Base-by-base conservation (phyloP, 1,140 invertebrate genomes). In the Drosophila virilis region DNA sequence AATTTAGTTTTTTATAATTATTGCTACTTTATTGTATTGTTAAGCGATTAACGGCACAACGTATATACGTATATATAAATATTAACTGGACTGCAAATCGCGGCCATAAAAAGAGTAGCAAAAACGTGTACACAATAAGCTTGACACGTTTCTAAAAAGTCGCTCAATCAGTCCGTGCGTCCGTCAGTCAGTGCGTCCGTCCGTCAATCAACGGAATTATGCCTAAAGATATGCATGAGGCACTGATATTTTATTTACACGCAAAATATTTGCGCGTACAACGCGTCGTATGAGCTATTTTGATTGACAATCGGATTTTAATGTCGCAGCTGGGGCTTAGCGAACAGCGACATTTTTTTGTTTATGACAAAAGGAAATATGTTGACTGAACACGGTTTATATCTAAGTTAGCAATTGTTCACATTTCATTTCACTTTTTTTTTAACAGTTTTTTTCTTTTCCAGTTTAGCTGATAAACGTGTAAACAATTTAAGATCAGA, bases 11-110 rank as follows among this genome's bases (percentile, higher is more conserved):
- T 89, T 90, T 90, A 90, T 90, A 90, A 90, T 90, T 90, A 90
- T 90, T 90, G 86, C 86, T 86, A 90, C 86, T 90, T 90, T 90
- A 90, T 90, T 90, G 86, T 90, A 90, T 90, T 90, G 81, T 91
- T 90, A 90, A 90, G 80, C 86, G 86, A 90, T 90, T 90, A 90
- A 88, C 83, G 70, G 52, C 70, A 65, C 60, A 62, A 60, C 66
- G 51, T 66, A 77, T 58, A 59, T 71, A 68, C 40, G 37, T 69
- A 57, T 42, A 55, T 61, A 60, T 15, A 48, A 28, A 40, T 13
- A 50, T 13, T 33, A 9, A 17, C 32, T 40, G 37, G 48, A 80
- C 86, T 76, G 77, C 85, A 82, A 90, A 90, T 90, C 86, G 90
- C 72, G 80, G 77, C 67, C 80, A 89, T 89, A 89, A 89, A 88